Percentiles rank a stretch among this genome's conserved stretches.
Conservation (phyloP, 2,888 invertebrate species). For the Molorchus minor region DNA sequence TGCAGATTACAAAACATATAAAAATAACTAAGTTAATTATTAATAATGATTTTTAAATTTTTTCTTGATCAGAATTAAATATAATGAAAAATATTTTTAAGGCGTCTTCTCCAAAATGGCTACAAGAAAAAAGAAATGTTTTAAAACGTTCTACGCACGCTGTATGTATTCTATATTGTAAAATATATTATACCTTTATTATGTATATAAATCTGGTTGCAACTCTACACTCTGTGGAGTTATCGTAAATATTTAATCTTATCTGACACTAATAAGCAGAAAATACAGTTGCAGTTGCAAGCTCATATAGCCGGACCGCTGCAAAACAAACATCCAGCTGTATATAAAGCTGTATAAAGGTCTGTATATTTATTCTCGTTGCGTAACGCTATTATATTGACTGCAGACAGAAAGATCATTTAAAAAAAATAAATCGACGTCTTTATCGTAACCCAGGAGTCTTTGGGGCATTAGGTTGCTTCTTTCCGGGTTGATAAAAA, state of each 20-base stretch:
- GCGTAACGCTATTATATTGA: constrained; percentile 8
- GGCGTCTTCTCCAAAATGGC: too few relatives aligned
- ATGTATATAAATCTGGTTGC: neutral
- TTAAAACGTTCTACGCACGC: too few relatives aligned
- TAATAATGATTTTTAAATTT: too few relatives aligned
- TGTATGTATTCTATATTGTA: too few relatives aligned
- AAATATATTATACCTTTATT: too few relatives aligned
- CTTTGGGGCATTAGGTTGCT: neutral
- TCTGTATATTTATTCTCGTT: constrained; percentile 26
- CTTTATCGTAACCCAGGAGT: neutral
- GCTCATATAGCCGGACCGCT: constrained; percentile 20
- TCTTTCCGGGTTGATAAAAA: constrained; percentile 16
- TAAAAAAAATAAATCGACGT: constrained; percentile 3
- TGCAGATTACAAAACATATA: too few relatives aligned
- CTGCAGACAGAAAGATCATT: neutral
- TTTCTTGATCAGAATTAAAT: too few relatives aligned
- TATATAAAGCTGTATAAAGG: constrained; percentile 21
- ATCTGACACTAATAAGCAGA: constrained; percentile 28
- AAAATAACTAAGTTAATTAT: too few relatives aligned
- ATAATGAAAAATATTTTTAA: too few relatives aligned
- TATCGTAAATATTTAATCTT: constrained; percentile 36
- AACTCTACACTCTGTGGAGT: constrained; percentile 18
- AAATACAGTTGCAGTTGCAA: constrained; percentile 29
- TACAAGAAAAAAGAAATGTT: too few relatives aligned
- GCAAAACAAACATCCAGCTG: constrained; percentile 27